Conservation (phyloP, 1,140 invertebrate species). For the Zelostemma sp. region DNA sequence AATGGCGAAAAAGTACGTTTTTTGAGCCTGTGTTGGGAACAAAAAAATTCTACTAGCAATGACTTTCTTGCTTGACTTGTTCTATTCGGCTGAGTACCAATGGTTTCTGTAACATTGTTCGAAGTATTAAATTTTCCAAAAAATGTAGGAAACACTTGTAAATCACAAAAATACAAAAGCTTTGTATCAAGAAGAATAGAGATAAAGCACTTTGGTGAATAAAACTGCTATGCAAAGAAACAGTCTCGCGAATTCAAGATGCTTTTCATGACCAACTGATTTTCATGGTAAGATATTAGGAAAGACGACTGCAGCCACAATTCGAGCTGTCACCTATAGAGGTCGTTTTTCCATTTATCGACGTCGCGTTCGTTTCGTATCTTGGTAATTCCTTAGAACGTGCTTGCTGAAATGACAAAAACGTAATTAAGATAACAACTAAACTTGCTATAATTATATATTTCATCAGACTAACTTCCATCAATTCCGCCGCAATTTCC, state of each 20-base stretch:
- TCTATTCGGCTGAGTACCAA: no score
- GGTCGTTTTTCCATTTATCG: constrained; percentile 80
- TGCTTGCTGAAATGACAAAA: constrained; percentile 76
- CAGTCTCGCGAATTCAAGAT: constrained; percentile 35
- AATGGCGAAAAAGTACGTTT: no score
- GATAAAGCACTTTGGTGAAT: constrained; percentile 50
- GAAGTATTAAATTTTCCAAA: background rate
- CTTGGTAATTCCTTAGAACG: constrained; percentile 82
- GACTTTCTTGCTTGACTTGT: no score
- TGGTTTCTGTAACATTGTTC: background rate
- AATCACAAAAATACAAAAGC: constrained; percentile 5
- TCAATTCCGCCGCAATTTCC: constrained; percentile 94
- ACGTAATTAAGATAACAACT: background rate
- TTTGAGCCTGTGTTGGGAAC: no score
- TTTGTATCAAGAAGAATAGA: constrained; percentile 22
- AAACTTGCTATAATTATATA: no score
- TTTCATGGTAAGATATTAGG: constrained; percentile 50
- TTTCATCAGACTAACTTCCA: constrained; percentile 80
- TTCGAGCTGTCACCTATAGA: constrained; percentile 77
- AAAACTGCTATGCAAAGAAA: constrained; percentile 35
- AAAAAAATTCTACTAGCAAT: no score
- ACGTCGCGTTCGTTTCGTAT: constrained; percentile 79
- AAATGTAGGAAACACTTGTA: constrained; percentile 1
- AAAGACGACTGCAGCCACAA: constrained; percentile 71
- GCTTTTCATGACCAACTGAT: constrained; percentile 24